A percentile compares a stretch with the other conserved stretches of the same genome.
Conservation (phyloP, 2,797 vertebrate genomes). For the Brachyalestes nurse region DNA sequence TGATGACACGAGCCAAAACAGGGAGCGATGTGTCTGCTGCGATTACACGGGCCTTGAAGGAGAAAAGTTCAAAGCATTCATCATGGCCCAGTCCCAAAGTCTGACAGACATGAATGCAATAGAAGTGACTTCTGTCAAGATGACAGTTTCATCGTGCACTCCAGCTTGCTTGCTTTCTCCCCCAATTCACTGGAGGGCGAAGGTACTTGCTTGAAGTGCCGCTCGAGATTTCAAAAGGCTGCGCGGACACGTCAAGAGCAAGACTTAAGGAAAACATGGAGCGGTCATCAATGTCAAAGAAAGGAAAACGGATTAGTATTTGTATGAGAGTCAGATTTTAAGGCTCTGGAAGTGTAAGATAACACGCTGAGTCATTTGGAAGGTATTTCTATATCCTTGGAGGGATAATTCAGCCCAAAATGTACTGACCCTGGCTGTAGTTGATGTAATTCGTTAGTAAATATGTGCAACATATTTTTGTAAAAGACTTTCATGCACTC, state of each 20-base stretch:
- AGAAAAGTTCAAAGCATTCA: constrained; percentile 54
- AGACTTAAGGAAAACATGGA: not conserved
- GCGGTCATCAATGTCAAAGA: not conserved
- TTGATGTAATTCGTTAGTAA: no score
- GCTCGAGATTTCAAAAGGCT: not conserved
- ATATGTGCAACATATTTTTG: no score
- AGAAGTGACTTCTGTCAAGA: constrained; percentile 47
- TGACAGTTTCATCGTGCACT: constrained; percentile 43
- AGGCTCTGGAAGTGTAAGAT: not conserved
- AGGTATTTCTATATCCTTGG: not conserved
- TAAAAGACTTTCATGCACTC: no score
- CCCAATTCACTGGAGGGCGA: constrained; percentile 23
- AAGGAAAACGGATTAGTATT: not conserved
- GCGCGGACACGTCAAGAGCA: not conserved
- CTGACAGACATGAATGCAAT: constrained; percentile 48
- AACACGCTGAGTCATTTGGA: not conserved
- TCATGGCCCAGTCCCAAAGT: constrained; percentile 24
- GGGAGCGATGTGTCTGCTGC: not conserved
- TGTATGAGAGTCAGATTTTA: not conserved
- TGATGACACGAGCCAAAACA: constrained; percentile 15
- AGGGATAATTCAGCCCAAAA: not conserved
- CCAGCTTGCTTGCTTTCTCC: constrained; percentile 33
- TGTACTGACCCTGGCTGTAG: no score
- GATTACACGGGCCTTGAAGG: constrained; percentile 41
- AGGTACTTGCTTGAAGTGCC: not conserved